Evolutionary conservation across 1,140 invertebrate species (phyloP), one percentile per base, ranked within the genome.

Genomic region (Atta colombica): DNA sequence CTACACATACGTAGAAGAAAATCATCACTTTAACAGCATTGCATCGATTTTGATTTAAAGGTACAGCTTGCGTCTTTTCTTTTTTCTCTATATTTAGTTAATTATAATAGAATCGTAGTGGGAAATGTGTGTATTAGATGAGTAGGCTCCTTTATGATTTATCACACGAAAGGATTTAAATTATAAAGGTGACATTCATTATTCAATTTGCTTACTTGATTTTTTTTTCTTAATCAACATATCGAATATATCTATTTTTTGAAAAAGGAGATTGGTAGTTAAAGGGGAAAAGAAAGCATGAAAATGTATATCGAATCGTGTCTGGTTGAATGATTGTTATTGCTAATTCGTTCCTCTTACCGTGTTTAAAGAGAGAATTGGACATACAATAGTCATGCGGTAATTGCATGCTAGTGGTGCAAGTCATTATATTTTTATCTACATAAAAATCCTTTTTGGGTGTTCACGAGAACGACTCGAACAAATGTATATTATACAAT

Each of bases 291-390:
- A 39, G 18, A 28, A 1, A 2, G 25, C n/a, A 31, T 1, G 18
- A 84, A 28, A 72, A 72, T 21, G 16, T 68, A 58, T 68, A 77
- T 61, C n/a, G 82, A 61, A 80, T 86, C 12, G 66, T 66, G 35
- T 39, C 39, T 51, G 53, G 16, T 68, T 55, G 71, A 71, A 74
- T 45, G 53, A 82, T 71, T 88, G 75, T 85, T 82, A 84, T 84
- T 88, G 89, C 88, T 89, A 89, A 77, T 90, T 90, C 85, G 89
- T 90, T 90, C 88, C 85, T 89, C 80, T 87, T 89, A 39, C n/a
- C 77, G 65, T 53, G 72, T 89, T 45, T 74, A 53, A 63, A 71
- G 55, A 74, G 49, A 86, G 51, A 63, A 51, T 88, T 74, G 69
- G 35, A 75, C 39, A 65, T 45, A 45, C 39, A 45, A 45, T 45